Percentiles rank a stretch among this genome's conserved stretches.
Evolutionary conservation across 2,797 vertebrate species (phyloP).

Genomic region (Sebastes matsubarae): DNA sequence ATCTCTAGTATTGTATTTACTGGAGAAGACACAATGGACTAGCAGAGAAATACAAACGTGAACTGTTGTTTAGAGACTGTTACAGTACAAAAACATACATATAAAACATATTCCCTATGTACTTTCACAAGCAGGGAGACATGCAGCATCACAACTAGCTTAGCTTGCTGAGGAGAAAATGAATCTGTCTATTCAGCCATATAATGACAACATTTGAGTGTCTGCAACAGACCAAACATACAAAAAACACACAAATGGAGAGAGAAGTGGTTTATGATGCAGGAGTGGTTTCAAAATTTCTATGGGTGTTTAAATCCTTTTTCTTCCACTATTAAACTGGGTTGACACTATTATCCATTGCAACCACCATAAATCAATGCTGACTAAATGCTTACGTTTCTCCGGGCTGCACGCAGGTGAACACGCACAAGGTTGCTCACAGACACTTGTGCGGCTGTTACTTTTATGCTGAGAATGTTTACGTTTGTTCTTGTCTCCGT

Average conservation of each 20-base stretch:
- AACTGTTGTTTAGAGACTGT: not conserved
- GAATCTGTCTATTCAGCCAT: not conserved
- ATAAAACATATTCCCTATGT: not conserved
- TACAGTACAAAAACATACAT: not conserved
- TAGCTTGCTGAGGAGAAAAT: not conserved
- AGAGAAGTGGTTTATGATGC: not conserved
- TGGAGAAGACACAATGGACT: not conserved
- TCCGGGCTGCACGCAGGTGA: not conserved
- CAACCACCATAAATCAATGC: not conserved
- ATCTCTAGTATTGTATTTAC: not conserved
- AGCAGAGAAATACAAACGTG: not conserved
- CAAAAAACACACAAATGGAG: not conserved
- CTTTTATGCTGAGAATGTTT: not conserved
- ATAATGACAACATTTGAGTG: not conserved
- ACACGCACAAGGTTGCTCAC: not conserved
- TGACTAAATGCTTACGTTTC: not conserved
- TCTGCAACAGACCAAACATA: not conserved
- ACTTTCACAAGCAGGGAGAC: not conserved
- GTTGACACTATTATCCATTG: not conserved
- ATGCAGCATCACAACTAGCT: not conserved
- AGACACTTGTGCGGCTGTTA: not conserved
- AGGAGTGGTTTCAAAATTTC: not conserved
- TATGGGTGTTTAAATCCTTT: not conserved
- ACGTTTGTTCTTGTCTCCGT: not conserved
- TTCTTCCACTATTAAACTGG: not conserved